A percentile compares a stretch with the other conserved stretches of the same genome.
phyloP scores from a whole-genome alignment of 2,797 vertebrate genomes.

The Pyrrhura leucotis region DNA sequence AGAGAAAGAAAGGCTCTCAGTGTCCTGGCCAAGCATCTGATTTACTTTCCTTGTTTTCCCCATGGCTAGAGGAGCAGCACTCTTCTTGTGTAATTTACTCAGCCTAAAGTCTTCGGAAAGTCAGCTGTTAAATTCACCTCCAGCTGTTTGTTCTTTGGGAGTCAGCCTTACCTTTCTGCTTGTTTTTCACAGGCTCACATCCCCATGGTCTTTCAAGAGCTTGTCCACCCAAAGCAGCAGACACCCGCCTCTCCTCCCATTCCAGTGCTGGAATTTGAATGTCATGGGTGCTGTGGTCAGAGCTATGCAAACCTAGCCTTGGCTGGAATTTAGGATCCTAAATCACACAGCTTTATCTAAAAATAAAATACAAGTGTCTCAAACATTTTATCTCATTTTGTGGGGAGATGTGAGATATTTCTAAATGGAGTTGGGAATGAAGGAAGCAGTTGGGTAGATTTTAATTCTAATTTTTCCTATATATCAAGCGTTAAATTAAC shows the following conservation, averaged over 20 bases:
- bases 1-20: background rate
- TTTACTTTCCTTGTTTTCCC: background rate
- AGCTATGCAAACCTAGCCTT: background rate
- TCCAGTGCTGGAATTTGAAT: background rate
- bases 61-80: fast-evolving
- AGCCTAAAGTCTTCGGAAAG: background rate
- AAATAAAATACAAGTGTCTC: background rate
- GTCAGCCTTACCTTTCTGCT: background rate
- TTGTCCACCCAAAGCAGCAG: background rate
- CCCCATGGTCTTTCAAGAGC: background rate
- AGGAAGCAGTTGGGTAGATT: background rate
- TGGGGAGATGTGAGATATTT: conserved; percentile 19
- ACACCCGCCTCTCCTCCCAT: fast-evolving
- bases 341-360: background rate
- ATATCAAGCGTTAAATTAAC: conserved; percentile 67
- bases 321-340: background rate
- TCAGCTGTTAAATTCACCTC: background rate
- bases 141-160: background rate
- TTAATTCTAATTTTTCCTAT: conserved; percentile 61
- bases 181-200: background rate
- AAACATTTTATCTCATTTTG: background rate
- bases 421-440: background rate
- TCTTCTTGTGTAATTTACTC: background rate
- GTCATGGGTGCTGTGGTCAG: background rate
- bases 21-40: background rate